Evolutionary conservation across 1,140 invertebrate species (phyloP).

Genomic region (Acromyrmex charruanus): DNA sequence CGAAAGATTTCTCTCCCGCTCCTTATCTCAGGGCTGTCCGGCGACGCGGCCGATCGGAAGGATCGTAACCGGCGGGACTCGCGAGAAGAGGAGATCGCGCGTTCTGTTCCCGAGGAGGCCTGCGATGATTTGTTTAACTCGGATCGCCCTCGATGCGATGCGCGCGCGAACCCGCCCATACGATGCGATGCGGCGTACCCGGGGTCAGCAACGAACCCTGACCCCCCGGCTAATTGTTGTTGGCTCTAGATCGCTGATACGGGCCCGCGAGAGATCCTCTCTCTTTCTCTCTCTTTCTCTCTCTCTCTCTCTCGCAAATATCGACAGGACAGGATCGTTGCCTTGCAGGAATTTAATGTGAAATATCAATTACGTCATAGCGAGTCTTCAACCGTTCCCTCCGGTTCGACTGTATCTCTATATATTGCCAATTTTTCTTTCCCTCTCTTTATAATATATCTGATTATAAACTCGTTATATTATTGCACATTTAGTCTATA

Average conservation of each 20-base stretch:
- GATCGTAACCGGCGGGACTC: conserved; percentile 51
- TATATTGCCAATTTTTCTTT: not conserved
- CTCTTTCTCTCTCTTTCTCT: not conserved
- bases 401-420: not conserved
- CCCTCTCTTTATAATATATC: not conserved
- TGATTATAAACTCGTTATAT: not conserved
- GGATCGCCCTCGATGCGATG: conserved; percentile 81
- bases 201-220: conserved; percentile 81
- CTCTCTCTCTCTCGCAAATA: not conserved
- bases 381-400: not conserved
- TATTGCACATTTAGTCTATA: not conserved
- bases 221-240: conserved; percentile 86
- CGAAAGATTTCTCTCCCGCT: not conserved
- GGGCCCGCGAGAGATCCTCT: conserved; percentile 55
- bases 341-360: conserved; percentile 55
- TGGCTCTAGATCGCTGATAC: conserved; percentile 85
- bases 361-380: conserved; percentile 64
- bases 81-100: conserved; percentile 58
- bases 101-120: conserved; percentile 38
- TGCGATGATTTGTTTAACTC: conserved; percentile 84
- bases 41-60: conserved; percentile 36
- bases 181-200: conserved; percentile 67
- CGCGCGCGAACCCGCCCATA: conserved; percentile 76
- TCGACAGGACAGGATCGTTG: conserved; percentile 35
- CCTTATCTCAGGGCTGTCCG: conserved; percentile 32